A percentile compares a stretch with the other conserved stretches of the same genome.
Evolutionary conservation across 2,113 vertebrate genomes (phyloP).

Genomic region (Ranitomeya imitator): DNA sequence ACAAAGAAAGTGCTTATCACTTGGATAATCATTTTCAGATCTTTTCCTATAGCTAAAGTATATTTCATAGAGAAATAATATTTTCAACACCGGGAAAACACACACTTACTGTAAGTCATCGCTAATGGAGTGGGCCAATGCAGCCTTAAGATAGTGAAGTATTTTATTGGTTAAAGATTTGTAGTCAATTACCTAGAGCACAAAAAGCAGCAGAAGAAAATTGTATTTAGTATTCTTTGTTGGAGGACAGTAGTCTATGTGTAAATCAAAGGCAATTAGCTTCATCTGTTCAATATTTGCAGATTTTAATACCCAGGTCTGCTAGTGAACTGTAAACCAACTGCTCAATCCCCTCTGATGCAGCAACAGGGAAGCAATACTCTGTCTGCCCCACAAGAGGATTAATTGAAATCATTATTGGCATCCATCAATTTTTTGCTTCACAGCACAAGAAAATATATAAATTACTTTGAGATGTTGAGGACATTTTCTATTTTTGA

Average conservation of each 20-base stretch:
- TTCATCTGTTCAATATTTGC: slow-evolving; percentile 14
- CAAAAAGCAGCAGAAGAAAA: slow-evolving; percentile 26
- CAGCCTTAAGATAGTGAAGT: slow-evolving; percentile 19
- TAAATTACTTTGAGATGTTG: not conserved
- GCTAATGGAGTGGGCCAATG: not conserved
- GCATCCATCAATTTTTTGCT: slow-evolving; percentile 32
- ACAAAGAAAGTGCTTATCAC: slow-evolving; percentile 30
- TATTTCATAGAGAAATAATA: slow-evolving; percentile 39
- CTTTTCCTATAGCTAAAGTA: slow-evolving; percentile 31
- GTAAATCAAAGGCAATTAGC: slow-evolving; percentile 17
- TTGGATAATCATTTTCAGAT: slow-evolving; percentile 48
- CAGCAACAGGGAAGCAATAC: not conserved
- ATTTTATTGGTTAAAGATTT: slow-evolving; percentile 35
- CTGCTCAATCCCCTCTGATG: slow-evolving; percentile 5
- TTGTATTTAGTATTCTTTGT: slow-evolving; percentile 34
- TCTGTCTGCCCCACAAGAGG: not conserved
- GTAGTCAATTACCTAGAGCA: slow-evolving; percentile 28
- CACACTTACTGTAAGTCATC: slow-evolving; percentile 21
- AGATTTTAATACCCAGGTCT: not conserved
- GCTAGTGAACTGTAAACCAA: not conserved
- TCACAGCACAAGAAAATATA: slow-evolving; percentile 31
- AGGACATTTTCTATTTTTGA: not conserved
- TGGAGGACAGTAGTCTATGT: not conserved
- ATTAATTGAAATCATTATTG: slow-evolving; percentile 50
- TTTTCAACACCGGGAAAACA: slow-evolving; percentile 36